phyloP scores from a whole-genome alignment of 2,888 invertebrate species.

The Liopterus haemorrhoidalis region DNA sequence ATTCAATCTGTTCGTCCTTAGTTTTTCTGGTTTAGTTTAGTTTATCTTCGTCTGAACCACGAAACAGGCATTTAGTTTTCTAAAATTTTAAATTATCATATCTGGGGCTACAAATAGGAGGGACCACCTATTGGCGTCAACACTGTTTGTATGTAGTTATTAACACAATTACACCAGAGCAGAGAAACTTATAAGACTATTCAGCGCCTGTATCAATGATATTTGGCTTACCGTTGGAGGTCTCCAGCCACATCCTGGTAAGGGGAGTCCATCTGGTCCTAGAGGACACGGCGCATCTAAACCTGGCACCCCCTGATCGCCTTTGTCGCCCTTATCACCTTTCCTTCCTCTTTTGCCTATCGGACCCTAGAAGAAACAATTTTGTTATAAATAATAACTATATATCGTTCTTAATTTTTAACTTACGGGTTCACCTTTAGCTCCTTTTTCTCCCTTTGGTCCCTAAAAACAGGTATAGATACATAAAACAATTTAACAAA shows the following conservation, averaged over 20 bases:
- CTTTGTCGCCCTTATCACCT: constrained; percentile 88
- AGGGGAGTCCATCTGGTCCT: constrained; percentile 89
- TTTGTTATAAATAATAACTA: constrained; percentile 11
- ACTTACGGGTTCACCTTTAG: constrained; percentile 79
- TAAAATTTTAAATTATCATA: no score
- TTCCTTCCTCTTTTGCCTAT: constrained; percentile 85
- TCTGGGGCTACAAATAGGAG: no score
- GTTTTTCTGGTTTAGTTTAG: no score
- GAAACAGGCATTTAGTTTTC: no score
- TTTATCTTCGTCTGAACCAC: no score
- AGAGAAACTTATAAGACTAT: neutral
- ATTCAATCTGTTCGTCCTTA: no score
- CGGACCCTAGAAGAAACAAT: constrained; percentile 60
- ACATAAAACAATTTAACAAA: no score
- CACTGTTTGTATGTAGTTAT: no score
- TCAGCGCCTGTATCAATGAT: neutral
- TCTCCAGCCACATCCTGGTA: constrained; percentile 94
- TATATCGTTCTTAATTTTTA: constrained; percentile 25
- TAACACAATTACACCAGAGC: no score
- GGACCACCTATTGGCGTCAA: no score
- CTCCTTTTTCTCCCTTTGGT: constrained; percentile 83
- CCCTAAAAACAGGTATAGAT: constrained; percentile 67
- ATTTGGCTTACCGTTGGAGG: constrained; percentile 63
- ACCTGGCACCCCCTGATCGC: constrained; percentile 94
- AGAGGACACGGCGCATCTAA: constrained; percentile 98